Conservation (phyloP, 2,113 vertebrate species). For the Malurus elegans region DNA sequence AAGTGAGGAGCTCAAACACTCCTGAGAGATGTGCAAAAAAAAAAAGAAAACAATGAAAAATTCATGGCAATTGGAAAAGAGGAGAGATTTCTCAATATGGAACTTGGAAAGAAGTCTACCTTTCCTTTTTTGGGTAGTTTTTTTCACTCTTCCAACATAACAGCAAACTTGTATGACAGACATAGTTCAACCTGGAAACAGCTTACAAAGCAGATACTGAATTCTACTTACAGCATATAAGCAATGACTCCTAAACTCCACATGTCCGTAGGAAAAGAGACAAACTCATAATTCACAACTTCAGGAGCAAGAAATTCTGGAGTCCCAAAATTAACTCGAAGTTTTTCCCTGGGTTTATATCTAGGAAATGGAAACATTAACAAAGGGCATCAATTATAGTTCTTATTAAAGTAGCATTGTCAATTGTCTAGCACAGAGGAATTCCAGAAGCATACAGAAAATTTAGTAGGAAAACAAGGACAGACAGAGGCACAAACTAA, state of each 20-base stretch:
- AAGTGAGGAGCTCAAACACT: neutral
- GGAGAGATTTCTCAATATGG: neutral
- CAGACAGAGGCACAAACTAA: neutral
- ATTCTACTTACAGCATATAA: constrained; percentile 92
- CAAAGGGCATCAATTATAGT: neutral
- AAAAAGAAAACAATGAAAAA: neutral
- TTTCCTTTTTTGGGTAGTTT: neutral
- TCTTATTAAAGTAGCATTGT: neutral
- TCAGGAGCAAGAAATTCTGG: constrained; percentile 97
- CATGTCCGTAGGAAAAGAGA: constrained; percentile 97
- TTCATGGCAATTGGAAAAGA: neutral
- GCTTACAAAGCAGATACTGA: neutral
- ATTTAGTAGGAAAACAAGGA: neutral
- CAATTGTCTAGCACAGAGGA: neutral
- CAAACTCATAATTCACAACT: constrained; percentile 96
- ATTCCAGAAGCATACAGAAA: neutral
- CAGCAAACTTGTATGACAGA: neutral
- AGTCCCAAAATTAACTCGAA: constrained; percentile 94
- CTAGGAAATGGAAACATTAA: constrained; percentile 65
- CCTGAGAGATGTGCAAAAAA: neutral
- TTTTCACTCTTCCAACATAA: neutral
- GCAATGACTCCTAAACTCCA: constrained; percentile 97
- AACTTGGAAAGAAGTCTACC: neutral
- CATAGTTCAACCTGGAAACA: neutral
- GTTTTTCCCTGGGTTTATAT: constrained; percentile 95